phyloP scores from a whole-genome alignment of 2,797 vertebrate species.

The Bucorvus abyssinicus region DNA sequence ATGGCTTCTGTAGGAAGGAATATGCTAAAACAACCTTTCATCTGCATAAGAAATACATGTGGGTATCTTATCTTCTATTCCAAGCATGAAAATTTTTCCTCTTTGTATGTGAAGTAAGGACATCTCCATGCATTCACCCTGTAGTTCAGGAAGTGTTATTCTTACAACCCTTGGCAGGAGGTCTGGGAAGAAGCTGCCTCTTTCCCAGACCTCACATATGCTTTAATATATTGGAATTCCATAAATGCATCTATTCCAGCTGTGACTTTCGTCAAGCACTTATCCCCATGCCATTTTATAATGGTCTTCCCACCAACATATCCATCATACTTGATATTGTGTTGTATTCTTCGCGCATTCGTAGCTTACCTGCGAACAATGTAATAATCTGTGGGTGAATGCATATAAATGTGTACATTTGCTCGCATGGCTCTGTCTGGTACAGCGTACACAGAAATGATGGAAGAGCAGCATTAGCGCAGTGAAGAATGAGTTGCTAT shows the following conservation, averaged over 20 bases:
- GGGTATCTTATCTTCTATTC: neutral
- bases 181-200: neutral
- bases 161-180: neutral
- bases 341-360: neutral
- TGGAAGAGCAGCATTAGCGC: constrained; percentile 47
- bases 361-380: neutral
- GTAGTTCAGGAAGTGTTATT: neutral
- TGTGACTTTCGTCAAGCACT: neutral
- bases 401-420: constrained; percentile 33
- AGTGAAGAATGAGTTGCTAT: constrained; percentile 53
- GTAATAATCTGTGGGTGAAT: constrained; percentile 45
- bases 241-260: neutral
- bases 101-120: neutral
- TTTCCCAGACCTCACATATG: neutral
- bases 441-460: constrained; percentile 16
- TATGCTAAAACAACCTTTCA: neutral
- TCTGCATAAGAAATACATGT: neutral
- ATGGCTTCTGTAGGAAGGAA: neutral
- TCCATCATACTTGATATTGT: neutral
- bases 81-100: neutral
- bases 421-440: neutral
- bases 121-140: neutral
- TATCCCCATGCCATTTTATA: neutral
- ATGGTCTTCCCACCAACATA: neutral
- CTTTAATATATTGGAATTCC: neutral